Conservation (phyloP, 2,797 vertebrate species). For the Hoplostethus atlanticus region DNA sequence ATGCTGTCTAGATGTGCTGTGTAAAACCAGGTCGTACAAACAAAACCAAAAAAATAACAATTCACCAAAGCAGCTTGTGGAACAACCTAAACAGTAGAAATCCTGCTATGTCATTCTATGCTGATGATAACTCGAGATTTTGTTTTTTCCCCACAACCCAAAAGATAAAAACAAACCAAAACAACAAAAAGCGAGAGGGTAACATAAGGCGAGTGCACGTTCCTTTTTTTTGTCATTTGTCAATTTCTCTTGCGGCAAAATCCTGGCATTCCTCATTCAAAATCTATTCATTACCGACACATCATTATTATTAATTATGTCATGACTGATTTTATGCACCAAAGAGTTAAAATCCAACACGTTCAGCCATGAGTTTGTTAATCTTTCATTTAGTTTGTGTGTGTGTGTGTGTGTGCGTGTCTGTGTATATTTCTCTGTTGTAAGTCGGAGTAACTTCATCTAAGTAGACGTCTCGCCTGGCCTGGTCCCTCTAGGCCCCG, state of each 20-base stretch:
- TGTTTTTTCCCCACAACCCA: slow-evolving; percentile 25
- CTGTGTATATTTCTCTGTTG: slow-evolving; percentile 57
- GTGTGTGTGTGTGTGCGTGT: slow-evolving; percentile 49
- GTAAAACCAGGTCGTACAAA: slow-evolving; percentile 35
- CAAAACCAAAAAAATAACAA: slow-evolving; percentile 30
- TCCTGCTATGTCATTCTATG: slow-evolving; percentile 44
- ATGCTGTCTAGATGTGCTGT: slow-evolving; percentile 25
- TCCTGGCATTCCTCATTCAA: slow-evolving; percentile 67
- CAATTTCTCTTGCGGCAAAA: slow-evolving; percentile 75
- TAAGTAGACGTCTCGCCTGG: slow-evolving; percentile 46
- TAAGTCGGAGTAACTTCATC: slow-evolving; percentile 50
- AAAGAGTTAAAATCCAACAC: slow-evolving; percentile 68
- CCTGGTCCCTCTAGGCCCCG: slow-evolving; percentile 44
- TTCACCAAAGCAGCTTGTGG: slow-evolving; percentile 52
- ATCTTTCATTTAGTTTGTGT: slow-evolving; percentile 61
- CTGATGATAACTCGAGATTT: slow-evolving; percentile 38
- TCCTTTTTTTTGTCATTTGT: slow-evolving; percentile 69
- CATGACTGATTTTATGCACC: slow-evolving; percentile 75
- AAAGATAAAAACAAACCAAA: slow-evolving; percentile 40
- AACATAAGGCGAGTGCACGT: slow-evolving; percentile 82
- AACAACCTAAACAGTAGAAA: slow-evolving; percentile 52
- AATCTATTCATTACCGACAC: slow-evolving; percentile 65
- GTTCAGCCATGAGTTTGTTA: slow-evolving; percentile 66
- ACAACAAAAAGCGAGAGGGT: slow-evolving; percentile 49
- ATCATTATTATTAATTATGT: slow-evolving; percentile 63